phyloP scores from a whole-genome alignment of 2,888 invertebrate genomes.

The Endomychus coccineus region DNA sequence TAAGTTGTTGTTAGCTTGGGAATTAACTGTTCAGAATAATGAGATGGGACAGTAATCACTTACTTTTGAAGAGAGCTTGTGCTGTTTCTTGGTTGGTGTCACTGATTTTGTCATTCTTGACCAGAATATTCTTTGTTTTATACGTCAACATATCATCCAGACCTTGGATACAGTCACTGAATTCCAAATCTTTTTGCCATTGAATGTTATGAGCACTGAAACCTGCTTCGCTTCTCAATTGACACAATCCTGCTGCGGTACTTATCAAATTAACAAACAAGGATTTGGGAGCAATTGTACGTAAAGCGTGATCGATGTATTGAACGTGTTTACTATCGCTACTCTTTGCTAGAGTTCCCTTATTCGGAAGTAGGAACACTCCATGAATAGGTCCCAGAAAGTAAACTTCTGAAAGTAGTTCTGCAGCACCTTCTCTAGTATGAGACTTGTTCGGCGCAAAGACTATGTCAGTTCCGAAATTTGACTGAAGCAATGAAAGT shows the following conservation, averaged over 20 bases:
- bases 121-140: conserved; percentile 30
- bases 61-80: conserved; percentile 39
- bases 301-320: conserved; percentile 36
- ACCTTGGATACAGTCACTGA: conserved; percentile 30
- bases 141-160: conserved; percentile 36
- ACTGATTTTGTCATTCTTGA: conserved; percentile 33
- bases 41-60: too few relatives aligned
- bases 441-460: conserved; percentile 32
- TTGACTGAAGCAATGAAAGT: conserved; percentile 32
- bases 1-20: too few relatives aligned
- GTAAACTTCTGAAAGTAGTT: conserved; percentile 30
- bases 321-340: conserved; percentile 35
- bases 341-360: conserved; percentile 22
- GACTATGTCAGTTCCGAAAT: conserved; percentile 36
- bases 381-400: conserved; percentile 32
- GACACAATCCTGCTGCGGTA: conserved; percentile 34
- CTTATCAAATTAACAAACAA: conserved; percentile 35
- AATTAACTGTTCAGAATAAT: too few relatives aligned
- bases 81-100: conserved; percentile 33
- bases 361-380: conserved; percentile 35
- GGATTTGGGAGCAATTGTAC: conserved; percentile 37
- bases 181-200: conserved; percentile 32
- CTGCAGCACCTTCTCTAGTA: conserved; percentile 31
- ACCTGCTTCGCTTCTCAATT: conserved; percentile 32
- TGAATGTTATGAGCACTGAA: conserved; percentile 37